Base-by-base conservation (phyloP, 2,888 invertebrate genomes). In the Synanthedon andrenaeformis region DNA sequence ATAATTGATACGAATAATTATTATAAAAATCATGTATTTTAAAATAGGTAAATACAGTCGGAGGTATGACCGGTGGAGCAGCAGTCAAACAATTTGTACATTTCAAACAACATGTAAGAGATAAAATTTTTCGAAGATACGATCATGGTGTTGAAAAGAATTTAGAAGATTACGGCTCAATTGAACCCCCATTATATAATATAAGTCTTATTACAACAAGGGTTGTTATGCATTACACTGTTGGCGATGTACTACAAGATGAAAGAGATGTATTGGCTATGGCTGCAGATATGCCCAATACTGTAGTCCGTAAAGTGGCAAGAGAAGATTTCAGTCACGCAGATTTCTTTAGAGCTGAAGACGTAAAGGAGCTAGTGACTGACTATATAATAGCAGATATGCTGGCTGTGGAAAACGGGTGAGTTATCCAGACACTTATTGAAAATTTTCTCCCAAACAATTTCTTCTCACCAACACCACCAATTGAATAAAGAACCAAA, bases 81-180 rank as follows among this genome's bases (percentile, higher is more conserved):
- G 60, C 82, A 0, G 23, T 80, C 1, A 83, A 82, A 54, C 82
- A 82, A 65, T 41, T 76, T 1, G 82, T 74, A 0, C 82, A 82
- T 57, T 84, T 66, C 54, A 81, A 81, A 0, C 84, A 84, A 60
- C 81, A 79, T 55, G 69, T 84, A 12, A 65, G 74, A 51, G 76
- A 74, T 55, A 67, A 62, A 57, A 42, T 56, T 1, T 84, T 84
- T 62, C 65, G 74, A 10, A 62, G 77, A 23, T 84, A 73, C 71
- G 62, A 76, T 49, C 73, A 66, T 51, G 78, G 77, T 5, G 0
- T 54, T 0, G 4, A 60, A 5, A 56, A 45, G 12, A 84, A 83
- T 54, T 4, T 66, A 1, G 14, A 53, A 3, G 51, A 54, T 0
- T 84, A 84, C 53, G 75, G 75, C 1, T 56, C 61, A 0, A 41